Evolutionary conservation across 2,113 vertebrate species (phyloP), one percentile per base, ranked within the genome.

Genomic region (Saiga tatarica): DNA sequence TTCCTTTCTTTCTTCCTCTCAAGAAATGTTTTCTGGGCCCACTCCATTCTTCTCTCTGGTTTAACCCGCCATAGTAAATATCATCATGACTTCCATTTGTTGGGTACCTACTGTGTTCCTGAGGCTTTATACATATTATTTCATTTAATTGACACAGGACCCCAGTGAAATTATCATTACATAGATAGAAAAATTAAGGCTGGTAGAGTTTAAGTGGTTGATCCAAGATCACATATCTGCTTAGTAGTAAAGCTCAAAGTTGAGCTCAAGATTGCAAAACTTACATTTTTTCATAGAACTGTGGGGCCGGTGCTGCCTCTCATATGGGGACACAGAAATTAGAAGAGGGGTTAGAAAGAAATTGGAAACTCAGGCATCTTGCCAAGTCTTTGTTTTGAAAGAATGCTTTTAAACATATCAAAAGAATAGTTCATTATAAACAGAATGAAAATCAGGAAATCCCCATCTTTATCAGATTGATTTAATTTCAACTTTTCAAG

Each of bases 311-410:
- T 81, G 4, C 21, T 45, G 45, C 52, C 39, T 86, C 10, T 52
- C 15, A 6, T 79, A 10, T 53, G 6, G 7, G 50, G 39, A 5
- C 14, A 85, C 14, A 87, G 50, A 45, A 78, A 12, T 53, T 26
- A 17, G 26, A 64, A 92, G 16, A 83, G 42, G 60, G 15, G 4
- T 53, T 39, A 82, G 26, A 47, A 83, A 85, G 67, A 39, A 23
- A 39, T 39, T 74, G 4, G 45, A 36, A 92, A 60, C 13, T 87
- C 26, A 60, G 52, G 30, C 16, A 78, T 87, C 42, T 86, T 78
- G 42, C 74, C 92, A 96, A n/a, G 16, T 83, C 26, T 94, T 89
- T 78, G 47, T 96, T 82, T 76, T n/a, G 8, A 52, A 95, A 96
- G n/a, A 83, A 23, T 5, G 60, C 67, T 59, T 92, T 97, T 62